Conservation (phyloP, 2,113 vertebrate genomes). For the Scomber colias region DNA sequence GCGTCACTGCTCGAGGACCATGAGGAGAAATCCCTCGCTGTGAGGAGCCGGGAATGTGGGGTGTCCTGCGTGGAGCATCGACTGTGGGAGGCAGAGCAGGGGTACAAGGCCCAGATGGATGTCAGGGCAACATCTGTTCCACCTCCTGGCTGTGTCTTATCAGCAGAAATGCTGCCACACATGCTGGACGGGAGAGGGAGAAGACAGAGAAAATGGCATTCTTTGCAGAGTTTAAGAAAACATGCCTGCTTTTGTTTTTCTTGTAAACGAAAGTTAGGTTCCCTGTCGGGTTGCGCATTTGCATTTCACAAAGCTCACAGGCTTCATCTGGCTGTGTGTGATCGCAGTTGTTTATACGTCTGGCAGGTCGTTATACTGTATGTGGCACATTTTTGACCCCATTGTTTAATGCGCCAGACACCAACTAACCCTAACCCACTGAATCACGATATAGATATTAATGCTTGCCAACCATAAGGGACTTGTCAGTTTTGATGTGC, state of each 20-base stretch:
- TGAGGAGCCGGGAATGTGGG: constrained; percentile 43
- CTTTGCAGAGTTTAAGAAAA: constrained; percentile 80
- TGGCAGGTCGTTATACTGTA: background rate
- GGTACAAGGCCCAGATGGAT: constrained; percentile 81
- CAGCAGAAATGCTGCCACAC: constrained; percentile 71
- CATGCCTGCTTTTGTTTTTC: constrained; percentile 80
- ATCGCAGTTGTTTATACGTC: constrained; percentile 28
- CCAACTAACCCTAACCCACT: background rate
- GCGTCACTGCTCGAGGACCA: constrained; percentile 30
- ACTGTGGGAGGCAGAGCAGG: constrained; percentile 71
- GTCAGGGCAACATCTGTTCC: constrained; percentile 84
- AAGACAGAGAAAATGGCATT: constrained; percentile 68
- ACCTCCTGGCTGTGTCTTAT: constrained; percentile 79
- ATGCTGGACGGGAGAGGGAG: constrained; percentile 47
- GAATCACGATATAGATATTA: background rate
- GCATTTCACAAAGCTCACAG: constrained; percentile 75
- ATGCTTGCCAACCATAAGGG: background rate
- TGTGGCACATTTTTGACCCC: constrained; percentile 5
- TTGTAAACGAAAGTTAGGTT: constrained; percentile 80
- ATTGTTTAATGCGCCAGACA: no score
- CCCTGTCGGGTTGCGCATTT: constrained; percentile 75
- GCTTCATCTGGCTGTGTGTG: constrained; percentile 49
- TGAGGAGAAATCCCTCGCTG: constrained; percentile 22
- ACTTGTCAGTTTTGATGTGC: background rate
- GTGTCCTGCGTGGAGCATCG: constrained; percentile 47